Base-by-base conservation (phyloP, 2,888 invertebrate species). In the Drosophila meridionalis region DNA sequence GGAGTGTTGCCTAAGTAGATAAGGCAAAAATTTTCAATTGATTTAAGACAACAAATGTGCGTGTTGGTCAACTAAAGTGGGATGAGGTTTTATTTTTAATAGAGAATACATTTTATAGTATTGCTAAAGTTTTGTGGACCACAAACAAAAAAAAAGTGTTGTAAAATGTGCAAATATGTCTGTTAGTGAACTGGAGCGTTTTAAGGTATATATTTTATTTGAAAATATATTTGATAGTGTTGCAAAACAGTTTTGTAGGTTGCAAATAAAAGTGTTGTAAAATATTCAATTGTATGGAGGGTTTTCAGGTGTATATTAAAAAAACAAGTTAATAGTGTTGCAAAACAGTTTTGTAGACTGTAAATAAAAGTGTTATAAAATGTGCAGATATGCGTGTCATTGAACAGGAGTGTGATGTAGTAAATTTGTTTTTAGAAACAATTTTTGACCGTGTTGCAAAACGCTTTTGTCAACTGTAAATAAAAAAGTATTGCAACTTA, bases 21-120 rank as follows among this genome's bases (percentile, higher is more conserved):
- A 38, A 11, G 20, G 2, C 11, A 12, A 32, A 53, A 26, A 30
- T 32, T 38, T 42, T 38, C 1, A 42, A 28, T 34, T 63, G 26
- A 64, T 64, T 48, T 47, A 20, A 48, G 42, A n/a, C 60, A 45
- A 58, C 34, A 45, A 12, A 38, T 59, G 14, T 38, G 28, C 30
- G 36, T 28, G 36, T 47, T 11, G 47, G 4, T 20, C 12, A 38
- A 28, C 36, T 20, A 12, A 4, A 2, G 40, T 40, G 40, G 20
- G 9, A 8, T 9, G 6, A n/a, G 11, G 11, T 34, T 20, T 20
- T 20, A 20, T 20, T 20, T 20, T 20, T 20, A 20, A 20, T 20
- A 34, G 4, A n/a, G 40, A 8, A 3, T 3, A 8, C 7, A n/a
- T 14, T 40, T 28, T 9, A 40, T n/a, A 28, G 40, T 28, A 28